Percentiles rank a stretch among this genome's conserved stretches.
Conservation (phyloP, 2,888 invertebrate genomes). For the Cerastis leucographa region DNA sequence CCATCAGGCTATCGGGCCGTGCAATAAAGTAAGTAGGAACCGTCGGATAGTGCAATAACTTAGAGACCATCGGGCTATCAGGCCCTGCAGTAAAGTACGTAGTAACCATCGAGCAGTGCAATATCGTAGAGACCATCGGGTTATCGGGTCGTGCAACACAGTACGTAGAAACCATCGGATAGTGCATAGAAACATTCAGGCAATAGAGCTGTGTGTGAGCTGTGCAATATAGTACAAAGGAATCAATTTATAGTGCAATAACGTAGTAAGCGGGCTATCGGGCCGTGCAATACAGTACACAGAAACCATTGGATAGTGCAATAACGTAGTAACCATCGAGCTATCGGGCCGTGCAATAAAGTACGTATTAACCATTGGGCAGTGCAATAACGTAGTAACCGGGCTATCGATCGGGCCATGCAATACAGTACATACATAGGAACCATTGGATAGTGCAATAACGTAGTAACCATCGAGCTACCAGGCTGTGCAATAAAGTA, state of each 20-base stretch:
- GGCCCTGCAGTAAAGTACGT: not conserved
- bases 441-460: not conserved
- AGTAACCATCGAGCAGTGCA: not conserved
- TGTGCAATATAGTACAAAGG: not conserved
- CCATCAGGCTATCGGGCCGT: not conserved
- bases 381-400: not conserved
- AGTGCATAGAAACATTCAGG: not conserved
- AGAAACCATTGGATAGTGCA: not conserved
- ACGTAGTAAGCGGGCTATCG: not conserved
- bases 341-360: not conserved
- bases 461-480: not conserved
- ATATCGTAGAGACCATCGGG: not conserved
- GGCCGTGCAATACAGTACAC: not conserved
- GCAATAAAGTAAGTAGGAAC: not conserved
- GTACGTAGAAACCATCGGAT: too few species aligned
- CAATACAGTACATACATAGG: not conserved
- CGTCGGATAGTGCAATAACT: not conserved
- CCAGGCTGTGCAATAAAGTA: not conserved
- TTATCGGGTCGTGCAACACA: too few species aligned
- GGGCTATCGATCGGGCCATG: not conserved
- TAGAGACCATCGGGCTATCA: not conserved
- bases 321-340: not conserved
- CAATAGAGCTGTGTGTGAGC: too few species aligned
- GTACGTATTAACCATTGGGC: not conserved
- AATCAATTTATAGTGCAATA: not conserved